A percentile compares a stretch with the other conserved stretches of the same genome.
phyloP scores from a whole-genome alignment of 2,113 vertebrate species.

The Zosterops hypoxanthus region DNA sequence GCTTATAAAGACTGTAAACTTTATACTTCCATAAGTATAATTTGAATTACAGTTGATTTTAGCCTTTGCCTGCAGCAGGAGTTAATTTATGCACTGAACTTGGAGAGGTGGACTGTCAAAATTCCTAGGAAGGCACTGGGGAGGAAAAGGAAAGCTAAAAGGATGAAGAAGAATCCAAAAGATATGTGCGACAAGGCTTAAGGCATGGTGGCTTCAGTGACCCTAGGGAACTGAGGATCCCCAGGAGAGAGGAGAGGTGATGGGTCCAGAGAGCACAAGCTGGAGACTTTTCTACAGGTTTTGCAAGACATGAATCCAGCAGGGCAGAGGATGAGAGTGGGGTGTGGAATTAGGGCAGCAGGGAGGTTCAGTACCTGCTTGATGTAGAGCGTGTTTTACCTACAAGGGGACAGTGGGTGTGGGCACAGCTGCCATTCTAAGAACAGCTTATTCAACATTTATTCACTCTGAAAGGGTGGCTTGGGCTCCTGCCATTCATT shows the following conservation, averaged over 20 bases:
- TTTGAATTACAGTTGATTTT: background rate
- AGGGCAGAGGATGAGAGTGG: background rate
- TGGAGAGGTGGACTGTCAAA: background rate
- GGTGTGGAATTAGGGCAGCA: background rate
- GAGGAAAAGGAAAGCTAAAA: background rate
- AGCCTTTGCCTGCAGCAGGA: background rate
- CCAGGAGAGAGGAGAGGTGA: background rate
- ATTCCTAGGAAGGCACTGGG: too few relatives aligned
- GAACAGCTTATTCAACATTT: background rate
- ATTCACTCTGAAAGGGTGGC: background rate
- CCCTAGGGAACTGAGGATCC: background rate
- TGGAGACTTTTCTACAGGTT: background rate
- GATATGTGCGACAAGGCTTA: accelerated
- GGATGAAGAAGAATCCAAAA: background rate
- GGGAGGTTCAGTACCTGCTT: background rate
- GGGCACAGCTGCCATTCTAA: background rate
- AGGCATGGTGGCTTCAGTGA: background rate
- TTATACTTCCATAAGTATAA: background rate
- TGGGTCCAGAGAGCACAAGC: background rate
- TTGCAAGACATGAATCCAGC: background rate
- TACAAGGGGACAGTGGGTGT: background rate
- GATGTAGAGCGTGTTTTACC: background rate
- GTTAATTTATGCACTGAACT: background rate
- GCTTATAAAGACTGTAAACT: background rate
- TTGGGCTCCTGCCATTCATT: background rate